Evolutionary conservation across 2,113 vertebrate species (phyloP), one percentile per base, ranked within the genome.

Genomic region (Psilopsiagon aymara): DNA sequence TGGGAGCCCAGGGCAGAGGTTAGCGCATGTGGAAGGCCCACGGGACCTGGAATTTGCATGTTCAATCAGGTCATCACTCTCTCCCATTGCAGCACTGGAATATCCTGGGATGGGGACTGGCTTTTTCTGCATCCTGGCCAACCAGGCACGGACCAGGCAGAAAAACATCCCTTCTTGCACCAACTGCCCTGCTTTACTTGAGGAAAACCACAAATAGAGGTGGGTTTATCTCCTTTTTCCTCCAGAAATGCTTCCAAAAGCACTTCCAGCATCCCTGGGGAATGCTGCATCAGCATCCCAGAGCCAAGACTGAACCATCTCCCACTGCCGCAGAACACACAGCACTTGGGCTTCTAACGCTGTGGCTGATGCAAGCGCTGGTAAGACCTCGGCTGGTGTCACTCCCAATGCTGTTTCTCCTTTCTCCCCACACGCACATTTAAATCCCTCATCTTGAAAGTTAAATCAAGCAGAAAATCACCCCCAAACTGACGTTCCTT

Each of bases 11-110:
- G 37, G 17, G 43, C 49, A 57, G 53, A 8, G 13, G 21, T 33
- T 47, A 37, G 46, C 0, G 0, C 55, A 51, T 5, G 0, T 0
- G 2, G 29, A 41, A 67, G 11, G 35, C n/a, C 21, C 57, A 52
- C 0, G 3, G 52, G 57, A 83, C 9, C 1, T 1, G 17, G 47
- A 2, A 71, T 92, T 49, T 29, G 10, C 18, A 49, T 2, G 3
- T 41, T 76, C 62, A 67, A 1, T 44, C 1, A 2, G 17, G 9
- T 46, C 43, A 76, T 9, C 19, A 2, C n/a, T 59, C 20, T 19
- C 27, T 79, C 28, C 63, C 47, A 21, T n/a, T 0, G 0, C n/a
- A 79, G 43, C 71, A 55, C 51, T 2, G 5, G 27, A 7, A 80
- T 31, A 10, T 63, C 66, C 66, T 4, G 1, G 52, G 57, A 59